Evolutionary conservation across 30 jellyfish, hydroid and myxozoan genomes (phyloP).

Genomic region (Aurelia sp.): DNA sequence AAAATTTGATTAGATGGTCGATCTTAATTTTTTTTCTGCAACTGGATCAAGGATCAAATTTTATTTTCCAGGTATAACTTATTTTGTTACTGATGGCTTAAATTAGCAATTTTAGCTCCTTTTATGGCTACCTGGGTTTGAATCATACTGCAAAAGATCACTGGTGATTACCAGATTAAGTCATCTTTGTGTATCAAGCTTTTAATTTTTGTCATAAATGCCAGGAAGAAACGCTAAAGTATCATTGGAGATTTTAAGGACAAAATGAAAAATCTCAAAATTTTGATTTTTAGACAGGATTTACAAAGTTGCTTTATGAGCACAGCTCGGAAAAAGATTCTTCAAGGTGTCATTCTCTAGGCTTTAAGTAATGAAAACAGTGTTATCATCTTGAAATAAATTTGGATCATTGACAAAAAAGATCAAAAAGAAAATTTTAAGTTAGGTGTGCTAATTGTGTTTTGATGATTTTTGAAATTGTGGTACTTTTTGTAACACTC

Average conservation of each 20-base stretch:
- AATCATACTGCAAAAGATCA: background rate
- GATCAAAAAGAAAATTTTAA: background rate
- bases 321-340: background rate
- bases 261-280: background rate
- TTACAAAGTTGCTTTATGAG: background rate
- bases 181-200: background rate
- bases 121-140: background rate
- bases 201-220: background rate
- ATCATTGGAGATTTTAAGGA: background rate
- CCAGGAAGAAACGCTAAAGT: background rate
- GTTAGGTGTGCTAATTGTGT: background rate
- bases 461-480: background rate
- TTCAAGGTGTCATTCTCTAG: background rate
- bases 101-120: too few relatives aligned
- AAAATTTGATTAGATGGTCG: too few relatives aligned
- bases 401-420: too few relatives aligned
- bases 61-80: too few relatives aligned
- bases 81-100: too few relatives aligned
- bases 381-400: too few relatives aligned
- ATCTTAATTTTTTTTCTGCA: too few relatives aligned
- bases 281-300: background rate
- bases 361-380: too few relatives aligned
- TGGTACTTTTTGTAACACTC: background rate
- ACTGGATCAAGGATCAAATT: too few relatives aligned
- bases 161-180: background rate